Percentiles rank a stretch among this genome's conserved stretches.
phyloP scores from a whole-genome alignment of 2,888 invertebrate genomes.

The Rapana venosa region DNA sequence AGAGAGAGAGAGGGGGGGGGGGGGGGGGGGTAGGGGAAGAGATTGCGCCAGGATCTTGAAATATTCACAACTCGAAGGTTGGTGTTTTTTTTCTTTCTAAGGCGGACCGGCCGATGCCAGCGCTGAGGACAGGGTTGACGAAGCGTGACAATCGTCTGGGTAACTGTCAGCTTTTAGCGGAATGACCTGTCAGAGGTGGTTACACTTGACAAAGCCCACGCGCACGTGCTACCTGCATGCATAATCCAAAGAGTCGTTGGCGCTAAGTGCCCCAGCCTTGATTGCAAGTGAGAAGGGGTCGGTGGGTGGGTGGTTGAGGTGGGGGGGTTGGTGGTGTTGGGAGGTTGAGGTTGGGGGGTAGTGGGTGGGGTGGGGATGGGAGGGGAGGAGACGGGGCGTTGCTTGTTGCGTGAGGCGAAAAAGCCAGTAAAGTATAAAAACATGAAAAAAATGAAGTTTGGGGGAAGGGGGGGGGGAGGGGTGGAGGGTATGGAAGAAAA shows the following conservation, averaged over 20 bases:
- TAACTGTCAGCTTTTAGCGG: neutral
- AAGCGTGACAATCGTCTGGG: neutral
- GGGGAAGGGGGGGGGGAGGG: too few species aligned
- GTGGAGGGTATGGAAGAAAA: too few species aligned
- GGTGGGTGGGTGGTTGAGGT: too few species aligned
- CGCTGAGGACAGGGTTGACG: neutral
- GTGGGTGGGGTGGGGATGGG: neutral
- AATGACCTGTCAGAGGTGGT: neutral
- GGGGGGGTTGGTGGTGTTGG: neutral
- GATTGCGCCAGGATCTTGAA: neutral
- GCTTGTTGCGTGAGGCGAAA: neutral
- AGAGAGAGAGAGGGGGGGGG: too few species aligned
- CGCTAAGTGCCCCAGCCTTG: neutral
- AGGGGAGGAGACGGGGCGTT: neutral
- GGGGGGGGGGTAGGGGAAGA: too few species aligned
- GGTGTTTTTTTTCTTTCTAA: neutral
- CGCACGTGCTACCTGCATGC: constrained; percentile 1
- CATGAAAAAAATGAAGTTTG: too few species aligned
- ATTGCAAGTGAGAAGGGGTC: neutral
- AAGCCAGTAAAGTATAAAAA: too few species aligned
- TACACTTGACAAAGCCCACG: neutral
- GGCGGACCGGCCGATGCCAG: neutral
- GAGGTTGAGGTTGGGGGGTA: neutral
- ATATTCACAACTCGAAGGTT: neutral
- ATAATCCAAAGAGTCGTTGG: neutral